Evolutionary conservation across 2,888 invertebrate genomes (phyloP).

Genomic region (Pharmacophagus antenor): DNA sequence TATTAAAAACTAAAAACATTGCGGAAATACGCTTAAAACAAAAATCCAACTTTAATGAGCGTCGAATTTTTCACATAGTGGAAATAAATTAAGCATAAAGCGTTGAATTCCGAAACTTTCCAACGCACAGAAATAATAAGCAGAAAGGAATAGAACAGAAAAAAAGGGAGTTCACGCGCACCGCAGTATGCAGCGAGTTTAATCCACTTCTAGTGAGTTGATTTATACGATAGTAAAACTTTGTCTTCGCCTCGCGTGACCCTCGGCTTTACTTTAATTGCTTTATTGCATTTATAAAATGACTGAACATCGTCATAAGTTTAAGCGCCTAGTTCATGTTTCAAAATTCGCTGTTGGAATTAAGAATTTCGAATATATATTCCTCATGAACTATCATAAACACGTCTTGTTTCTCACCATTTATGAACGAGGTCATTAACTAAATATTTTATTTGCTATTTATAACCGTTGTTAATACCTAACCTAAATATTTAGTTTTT

Average conservation of each 20-base stretch:
- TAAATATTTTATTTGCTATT: background rate
- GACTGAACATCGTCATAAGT: conserved; percentile 23
- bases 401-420: background rate
- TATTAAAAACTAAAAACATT: background rate
- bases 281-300: conserved; percentile 30
- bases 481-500: no score
- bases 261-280: conserved; percentile 27
- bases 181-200: conserved; percentile 23
- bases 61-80: conserved; percentile 8
- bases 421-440: background rate
- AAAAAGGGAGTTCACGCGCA: conserved; percentile 12
- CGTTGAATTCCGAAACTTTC: conserved; percentile 16
- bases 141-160: conserved; percentile 8
- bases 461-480: no score
- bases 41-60: conserved; percentile 1
- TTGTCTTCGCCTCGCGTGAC: conserved; percentile 26
- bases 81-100: conserved; percentile 17
- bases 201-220: conserved; percentile 25
- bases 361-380: conserved; percentile 4
- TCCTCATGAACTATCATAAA: background rate
- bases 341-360: conserved; percentile 11
- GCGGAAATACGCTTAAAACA: background rate
- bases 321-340: conserved; percentile 20
- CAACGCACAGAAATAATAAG: conserved; percentile 21
- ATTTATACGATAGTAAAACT: conserved; percentile 30